Evolutionary conservation across 2,888 invertebrate genomes (phyloP).

Genomic region (Ichneumon xanthorius): DNA sequence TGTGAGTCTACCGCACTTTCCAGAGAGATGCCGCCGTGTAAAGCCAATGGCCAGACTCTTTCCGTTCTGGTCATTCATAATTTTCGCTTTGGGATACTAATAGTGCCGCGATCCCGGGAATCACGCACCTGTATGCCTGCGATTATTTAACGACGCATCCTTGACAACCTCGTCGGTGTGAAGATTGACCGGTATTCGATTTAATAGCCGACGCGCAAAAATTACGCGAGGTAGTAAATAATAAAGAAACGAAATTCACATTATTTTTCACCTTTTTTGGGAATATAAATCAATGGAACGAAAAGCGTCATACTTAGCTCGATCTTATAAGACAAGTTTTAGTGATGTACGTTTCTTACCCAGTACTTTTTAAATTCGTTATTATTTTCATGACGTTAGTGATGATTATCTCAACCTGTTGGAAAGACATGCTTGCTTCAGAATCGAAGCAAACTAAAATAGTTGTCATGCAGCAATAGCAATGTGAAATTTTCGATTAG

Average conservation of each 20-base stretch:
- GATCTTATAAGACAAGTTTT: neutral
- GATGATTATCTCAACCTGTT: neutral
- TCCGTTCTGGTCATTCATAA: neutral
- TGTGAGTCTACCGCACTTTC: neutral
- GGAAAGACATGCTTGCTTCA: too few species aligned
- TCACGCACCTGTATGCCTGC: neutral
- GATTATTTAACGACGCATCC: neutral
- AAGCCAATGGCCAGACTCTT: neutral
- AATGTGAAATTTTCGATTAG: too few species aligned
- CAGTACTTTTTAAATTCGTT: neutral
- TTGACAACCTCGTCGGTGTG: neutral
- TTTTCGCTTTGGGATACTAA: neutral
- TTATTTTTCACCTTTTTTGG: neutral
- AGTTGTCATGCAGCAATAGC: too few species aligned
- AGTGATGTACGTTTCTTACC: neutral
- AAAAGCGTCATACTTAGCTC: neutral
- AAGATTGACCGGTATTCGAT: neutral
- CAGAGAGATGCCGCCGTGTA: conserved; percentile 1
- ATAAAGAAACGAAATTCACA: neutral
- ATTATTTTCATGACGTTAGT: neutral
- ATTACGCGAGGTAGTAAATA: too few species aligned
- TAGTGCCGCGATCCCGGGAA: neutral
- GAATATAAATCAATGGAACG: too few species aligned
- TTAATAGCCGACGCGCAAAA: neutral
- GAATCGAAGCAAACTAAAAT: too few species aligned